Conservation (phyloP, 2,113 vertebrate species). For the Silurus glanis region DNA sequence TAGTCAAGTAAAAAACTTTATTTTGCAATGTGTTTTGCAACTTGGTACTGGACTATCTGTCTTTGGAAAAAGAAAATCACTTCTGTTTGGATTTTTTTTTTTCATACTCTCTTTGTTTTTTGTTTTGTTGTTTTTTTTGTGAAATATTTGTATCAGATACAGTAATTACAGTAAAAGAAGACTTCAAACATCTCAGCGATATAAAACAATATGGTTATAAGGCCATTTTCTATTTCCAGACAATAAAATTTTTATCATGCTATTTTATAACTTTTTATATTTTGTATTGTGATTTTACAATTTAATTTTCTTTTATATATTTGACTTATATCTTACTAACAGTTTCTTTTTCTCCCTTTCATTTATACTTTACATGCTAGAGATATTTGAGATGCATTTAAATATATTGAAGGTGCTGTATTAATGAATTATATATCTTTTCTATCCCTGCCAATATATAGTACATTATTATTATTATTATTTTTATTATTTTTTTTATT, state of each 20-base stretch:
- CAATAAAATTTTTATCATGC: neutral
- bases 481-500: no score
- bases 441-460: neutral
- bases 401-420: no score
- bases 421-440: no score
- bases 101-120: neutral
- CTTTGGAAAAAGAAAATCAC: neutral
- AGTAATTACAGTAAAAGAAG: neutral
- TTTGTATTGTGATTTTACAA: neutral
- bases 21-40: neutral
- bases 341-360: no score
- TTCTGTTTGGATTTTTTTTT: neutral
- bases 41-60: neutral
- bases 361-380: no score
- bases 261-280: neutral
- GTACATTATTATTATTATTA: neutral
- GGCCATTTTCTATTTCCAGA: neutral
- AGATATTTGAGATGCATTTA: no score
- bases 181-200: neutral
- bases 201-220: neutral
- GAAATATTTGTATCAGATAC: neutral
- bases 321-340: neutral
- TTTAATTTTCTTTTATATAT: neutral
- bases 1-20: neutral
- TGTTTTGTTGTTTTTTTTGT: neutral